A percentile compares a stretch with the other conserved stretches of the same genome.
phyloP scores from a whole-genome alignment of 2,113 vertebrate species.

The Alosa alosa region DNA sequence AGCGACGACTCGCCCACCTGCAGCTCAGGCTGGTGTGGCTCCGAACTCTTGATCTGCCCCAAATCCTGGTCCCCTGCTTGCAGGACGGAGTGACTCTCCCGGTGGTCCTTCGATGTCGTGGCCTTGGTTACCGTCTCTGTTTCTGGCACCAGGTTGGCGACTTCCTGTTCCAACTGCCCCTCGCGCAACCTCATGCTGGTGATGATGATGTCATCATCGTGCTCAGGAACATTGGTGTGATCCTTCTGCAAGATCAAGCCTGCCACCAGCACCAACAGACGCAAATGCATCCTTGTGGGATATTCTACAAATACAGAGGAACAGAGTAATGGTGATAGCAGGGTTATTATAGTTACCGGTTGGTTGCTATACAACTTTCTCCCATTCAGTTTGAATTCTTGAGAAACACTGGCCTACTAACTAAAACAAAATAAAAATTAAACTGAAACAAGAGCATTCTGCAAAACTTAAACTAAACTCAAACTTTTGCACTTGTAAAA shows the following conservation, averaged over 20 bases:
- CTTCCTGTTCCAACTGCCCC: conserved; percentile 36
- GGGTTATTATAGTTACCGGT: too few species aligned
- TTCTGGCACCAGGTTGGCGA: conserved; percentile 43
- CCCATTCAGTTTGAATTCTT: too few species aligned
- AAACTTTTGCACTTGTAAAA: too few species aligned
- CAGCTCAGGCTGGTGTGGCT: background rate
- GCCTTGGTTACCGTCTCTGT: background rate
- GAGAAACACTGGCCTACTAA: too few species aligned
- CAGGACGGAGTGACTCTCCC: background rate
- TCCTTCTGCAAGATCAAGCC: conserved; percentile 59
- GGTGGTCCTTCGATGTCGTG: background rate
- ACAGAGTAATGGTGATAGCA: background rate
- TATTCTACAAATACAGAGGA: background rate
- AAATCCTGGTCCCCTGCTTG: background rate
- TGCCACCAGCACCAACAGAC: conserved; percentile 55
- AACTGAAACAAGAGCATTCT: too few species aligned
- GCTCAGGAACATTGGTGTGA: conserved; percentile 43
- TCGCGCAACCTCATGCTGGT: conserved; percentile 40
- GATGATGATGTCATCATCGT: conserved; percentile 37
- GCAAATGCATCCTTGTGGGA: conserved; percentile 61
- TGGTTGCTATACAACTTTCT: too few species aligned
- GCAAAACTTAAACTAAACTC: too few species aligned
- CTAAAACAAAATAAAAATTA: too few species aligned
- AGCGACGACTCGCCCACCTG: background rate
- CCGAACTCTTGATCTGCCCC: background rate